Conservation (phyloP, 2,888 invertebrate species). For the Anthophora plumipes region DNA sequence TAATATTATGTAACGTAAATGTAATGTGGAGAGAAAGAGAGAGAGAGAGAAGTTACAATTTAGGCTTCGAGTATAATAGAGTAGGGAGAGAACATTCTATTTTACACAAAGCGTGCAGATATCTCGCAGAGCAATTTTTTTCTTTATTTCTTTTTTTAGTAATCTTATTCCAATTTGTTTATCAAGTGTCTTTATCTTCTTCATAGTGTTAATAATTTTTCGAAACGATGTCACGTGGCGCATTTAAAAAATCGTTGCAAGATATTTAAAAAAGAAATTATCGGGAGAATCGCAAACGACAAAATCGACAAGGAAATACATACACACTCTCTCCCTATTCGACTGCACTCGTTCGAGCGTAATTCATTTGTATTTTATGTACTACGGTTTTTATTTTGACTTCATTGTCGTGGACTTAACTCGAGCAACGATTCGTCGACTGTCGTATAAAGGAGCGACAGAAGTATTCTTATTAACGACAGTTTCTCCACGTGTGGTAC, state of each 20-base stretch:
- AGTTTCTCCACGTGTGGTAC: constrained; percentile 2
- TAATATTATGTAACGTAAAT: constrained; percentile 81
- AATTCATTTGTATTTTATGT: constrained; percentile 66
- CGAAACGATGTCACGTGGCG: constrained; percentile 2
- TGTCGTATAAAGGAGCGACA: constrained; percentile 57
- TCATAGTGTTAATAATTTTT: constrained; percentile 2
- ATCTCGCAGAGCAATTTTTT: constrained; percentile 13
- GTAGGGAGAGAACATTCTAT: constrained; percentile 68
- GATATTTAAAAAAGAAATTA: constrained; percentile 1
- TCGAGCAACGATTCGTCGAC: constrained; percentile 70
- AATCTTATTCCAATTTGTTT: constrained; percentile 32
- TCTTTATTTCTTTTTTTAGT: constrained; percentile 27
- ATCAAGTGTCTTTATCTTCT: constrained; percentile 3
- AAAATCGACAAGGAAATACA: constrained; percentile 1
- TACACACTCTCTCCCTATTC: constrained; percentile 74
- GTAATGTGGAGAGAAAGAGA: constrained; percentile 78
- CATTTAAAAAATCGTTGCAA: constrained; percentile 37
- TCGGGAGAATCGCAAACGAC: background rate
- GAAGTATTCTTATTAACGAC: constrained; percentile 40
- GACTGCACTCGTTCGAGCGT: constrained; percentile 60
- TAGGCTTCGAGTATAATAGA: constrained; percentile 74
- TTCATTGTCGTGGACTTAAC: constrained; percentile 63
- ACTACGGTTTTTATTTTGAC: constrained; percentile 67
- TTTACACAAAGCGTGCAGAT: constrained; percentile 4
- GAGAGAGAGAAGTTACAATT: constrained; percentile 80